These are phyloP conservation scores for Bufo bufo DNA, from an alignment of 2,113 vertebrate species.

Conservation along the genomic window DNA sequence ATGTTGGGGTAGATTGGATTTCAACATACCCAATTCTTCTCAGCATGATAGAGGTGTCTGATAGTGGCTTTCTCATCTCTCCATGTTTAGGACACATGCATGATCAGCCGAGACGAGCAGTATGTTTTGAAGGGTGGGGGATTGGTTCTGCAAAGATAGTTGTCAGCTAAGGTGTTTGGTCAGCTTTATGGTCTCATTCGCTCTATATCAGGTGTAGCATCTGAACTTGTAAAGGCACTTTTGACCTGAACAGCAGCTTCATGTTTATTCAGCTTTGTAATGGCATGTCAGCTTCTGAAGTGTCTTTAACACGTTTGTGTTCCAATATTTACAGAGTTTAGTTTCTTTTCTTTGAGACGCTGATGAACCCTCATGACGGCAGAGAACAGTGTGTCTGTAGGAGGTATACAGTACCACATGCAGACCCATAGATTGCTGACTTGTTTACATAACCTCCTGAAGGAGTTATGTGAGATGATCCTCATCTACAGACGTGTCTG, in stretches of 20 bases:
- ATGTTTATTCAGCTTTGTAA: slow-evolving; percentile 26
- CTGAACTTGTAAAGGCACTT: background rate
- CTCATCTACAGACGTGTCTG: no score
- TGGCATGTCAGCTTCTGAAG: slow-evolving; percentile 3
- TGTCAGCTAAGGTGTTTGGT: no score
- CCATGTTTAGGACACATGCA: no score
- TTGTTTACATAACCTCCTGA: background rate
- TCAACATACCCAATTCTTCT: no score
- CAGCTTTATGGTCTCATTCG: background rate
- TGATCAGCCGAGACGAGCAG: no score
- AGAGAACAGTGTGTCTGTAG: slow-evolving; percentile 17
- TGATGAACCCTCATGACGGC: background rate
- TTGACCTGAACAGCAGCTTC: background rate
- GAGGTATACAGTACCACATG: slow-evolving; percentile 24
- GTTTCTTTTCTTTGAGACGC: background rate
- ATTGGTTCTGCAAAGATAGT: no score
- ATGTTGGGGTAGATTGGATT: no score
- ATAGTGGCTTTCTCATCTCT: no score
- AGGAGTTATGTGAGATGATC: background rate
- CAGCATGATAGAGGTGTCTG: no score
- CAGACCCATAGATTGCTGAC: background rate
- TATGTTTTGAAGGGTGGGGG: no score
- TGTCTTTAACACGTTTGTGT: background rate
- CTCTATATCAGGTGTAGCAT: background rate
- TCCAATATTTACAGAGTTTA: slow-evolving; percentile 16